Evolutionary conservation across 2,888 invertebrate species (phyloP).

Genomic region (Brachylomia viminalis): DNA sequence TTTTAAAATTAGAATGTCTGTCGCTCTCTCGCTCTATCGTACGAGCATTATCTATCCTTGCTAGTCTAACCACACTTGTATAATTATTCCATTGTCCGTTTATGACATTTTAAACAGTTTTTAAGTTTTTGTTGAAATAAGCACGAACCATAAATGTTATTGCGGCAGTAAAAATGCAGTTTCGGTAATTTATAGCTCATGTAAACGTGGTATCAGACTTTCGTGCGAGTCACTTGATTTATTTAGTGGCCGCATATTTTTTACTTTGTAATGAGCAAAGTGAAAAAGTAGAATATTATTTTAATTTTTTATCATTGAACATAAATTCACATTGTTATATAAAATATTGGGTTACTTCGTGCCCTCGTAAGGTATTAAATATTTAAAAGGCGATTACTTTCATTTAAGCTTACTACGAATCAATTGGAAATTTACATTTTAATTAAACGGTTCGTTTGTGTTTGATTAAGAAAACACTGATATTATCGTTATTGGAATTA

Average conservation of each 20-base stretch:
- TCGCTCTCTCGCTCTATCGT: conserved; percentile 80
- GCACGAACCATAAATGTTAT: conserved; percentile 87
- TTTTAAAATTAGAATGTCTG: conserved; percentile 89
- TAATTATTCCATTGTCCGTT: conserved; percentile 88
- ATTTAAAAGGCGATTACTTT: conserved; percentile 50
- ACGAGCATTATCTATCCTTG: conserved; percentile 65
- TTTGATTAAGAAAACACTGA: conserved; percentile 60
- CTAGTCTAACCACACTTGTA: conserved; percentile 83
- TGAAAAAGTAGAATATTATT: conserved; percentile 46
- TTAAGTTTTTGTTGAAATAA: conserved; percentile 88
- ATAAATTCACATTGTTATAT: conserved; percentile 54
- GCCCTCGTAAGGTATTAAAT: conserved; percentile 38
- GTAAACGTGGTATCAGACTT: conserved; percentile 83
- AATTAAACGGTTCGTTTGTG: conserved; percentile 61
- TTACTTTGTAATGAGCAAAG: conserved; percentile 70
- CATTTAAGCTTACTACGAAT: conserved; percentile 59
- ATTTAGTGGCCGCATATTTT: conserved; percentile 75
- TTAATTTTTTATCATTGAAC: conserved; percentile 43
- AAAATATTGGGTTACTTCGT: conserved; percentile 53
- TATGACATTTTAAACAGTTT: conserved; percentile 88
- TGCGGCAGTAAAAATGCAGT: conserved; percentile 87
- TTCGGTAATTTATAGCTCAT: conserved; percentile 87
- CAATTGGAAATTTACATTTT: conserved; percentile 68
- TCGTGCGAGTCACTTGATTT: conserved; percentile 81
- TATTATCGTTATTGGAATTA: conserved; percentile 53